These are phyloP conservation scores for Martes martes DNA, from an alignment of 2,113 vertebrate species.

Conservation along the genomic window DNA sequence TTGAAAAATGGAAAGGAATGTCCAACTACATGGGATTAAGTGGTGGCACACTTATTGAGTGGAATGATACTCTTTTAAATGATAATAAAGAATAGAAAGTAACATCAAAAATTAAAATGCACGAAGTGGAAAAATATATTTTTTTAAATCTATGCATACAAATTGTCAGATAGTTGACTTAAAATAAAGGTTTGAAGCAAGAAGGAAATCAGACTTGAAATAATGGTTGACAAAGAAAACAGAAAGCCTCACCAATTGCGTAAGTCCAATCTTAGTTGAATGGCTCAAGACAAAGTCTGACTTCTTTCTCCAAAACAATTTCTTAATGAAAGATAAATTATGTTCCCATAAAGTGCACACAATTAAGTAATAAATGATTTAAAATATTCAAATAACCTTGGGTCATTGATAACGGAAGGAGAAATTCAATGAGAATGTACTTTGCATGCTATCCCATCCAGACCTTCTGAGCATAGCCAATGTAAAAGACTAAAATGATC, in stretches of 20 bases:
- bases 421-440: constrained; percentile 64
- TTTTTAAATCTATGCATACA: not conserved
- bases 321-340: not conserved
- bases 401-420: not conserved
- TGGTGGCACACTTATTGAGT: not conserved
- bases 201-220: not conserved
- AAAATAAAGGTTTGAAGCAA: not conserved
- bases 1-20: not conserved
- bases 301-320: not conserved
- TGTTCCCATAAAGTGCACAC: not conserved
- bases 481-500: constrained; percentile 56
- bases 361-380: not conserved
- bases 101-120: not conserved
- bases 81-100: not conserved
- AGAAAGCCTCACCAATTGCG: not conserved
- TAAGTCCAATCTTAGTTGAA: not conserved
- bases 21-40: not conserved
- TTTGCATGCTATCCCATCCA: constrained; percentile 45
- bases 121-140: not conserved
- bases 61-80: not conserved
- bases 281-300: not conserved
- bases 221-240: not conserved
- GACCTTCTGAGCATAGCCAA: constrained; percentile 65
- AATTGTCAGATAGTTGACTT: not conserved
- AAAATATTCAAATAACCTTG: not conserved